Base-by-base conservation (phyloP, 2,888 invertebrate genomes). In the Pyrochroa serraticornis region DNA sequence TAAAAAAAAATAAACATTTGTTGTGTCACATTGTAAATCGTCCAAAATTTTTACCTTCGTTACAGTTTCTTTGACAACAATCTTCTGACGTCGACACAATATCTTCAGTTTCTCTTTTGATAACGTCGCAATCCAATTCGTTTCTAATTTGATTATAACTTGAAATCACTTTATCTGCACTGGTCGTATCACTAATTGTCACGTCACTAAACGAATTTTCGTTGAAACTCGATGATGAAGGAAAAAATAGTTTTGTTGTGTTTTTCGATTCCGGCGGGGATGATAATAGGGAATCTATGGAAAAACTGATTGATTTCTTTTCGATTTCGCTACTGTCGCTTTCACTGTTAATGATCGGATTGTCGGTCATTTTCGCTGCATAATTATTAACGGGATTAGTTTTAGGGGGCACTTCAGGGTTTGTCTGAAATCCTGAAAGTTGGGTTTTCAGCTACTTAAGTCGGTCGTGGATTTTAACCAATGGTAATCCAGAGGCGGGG, bases 251-350 rank as follows among this genome's bases (percentile, higher is more conserved):
- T 33, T 10, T 10, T 33, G 10, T 45, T n/a, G 7, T 7, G 6
- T 10, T 45, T 45, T 10, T 7, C n/a, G 33, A 31, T 35, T 38
- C 7, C 3, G 38, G 13, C 8, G 22, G 32, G 7, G 36, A 14
- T 3, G 71, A 66, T 32, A 74, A 64, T 30, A 76, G 61, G 0
- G 76, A 73, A 48, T 76, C 76, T 9, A 76, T 76, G 1, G 72
- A 70, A 62, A 76, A 76, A 50, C 66, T 75, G 38, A 69, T 71
- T 22, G 22, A 22, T 22, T 22, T 22, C 22, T 22, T 22, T 22
- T 22, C 22, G 22, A 22, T 22, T 22, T 22, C 22, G 22, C 3
- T 44, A 42, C 50, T 43, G 32, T 47, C 44, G 41, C 44, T 53
- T 44, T 44, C 45, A 13, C 9, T 12, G 3, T 5, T 3, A 22